Conservation (phyloP, 1,140 invertebrate species). For the Atta texana region DNA sequence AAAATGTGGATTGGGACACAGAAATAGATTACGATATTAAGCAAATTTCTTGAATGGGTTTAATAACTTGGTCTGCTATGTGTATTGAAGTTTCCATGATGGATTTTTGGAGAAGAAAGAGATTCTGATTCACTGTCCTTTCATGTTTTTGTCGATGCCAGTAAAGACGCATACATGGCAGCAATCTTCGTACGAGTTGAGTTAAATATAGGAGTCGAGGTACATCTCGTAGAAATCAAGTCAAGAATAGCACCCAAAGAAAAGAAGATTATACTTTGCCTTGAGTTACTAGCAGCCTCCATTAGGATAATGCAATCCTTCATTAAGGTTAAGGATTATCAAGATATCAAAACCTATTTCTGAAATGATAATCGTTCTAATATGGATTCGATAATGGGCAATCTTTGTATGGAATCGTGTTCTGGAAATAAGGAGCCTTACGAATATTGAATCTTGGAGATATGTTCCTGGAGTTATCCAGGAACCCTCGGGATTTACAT, state of each 20-base stretch:
- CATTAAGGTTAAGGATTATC: background rate
- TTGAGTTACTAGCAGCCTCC: background rate
- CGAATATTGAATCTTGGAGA: slow-evolving; percentile 42
- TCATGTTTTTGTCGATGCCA: background rate
- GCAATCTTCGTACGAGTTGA: background rate
- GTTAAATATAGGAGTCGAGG: accelerated
- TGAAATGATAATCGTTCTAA: slow-evolving; percentile 48
- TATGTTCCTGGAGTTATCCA: slow-evolving; percentile 64
- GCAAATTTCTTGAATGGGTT: background rate
- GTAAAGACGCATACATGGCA: background rate
- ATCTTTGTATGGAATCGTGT: slow-evolving; percentile 57
- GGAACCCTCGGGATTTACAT: slow-evolving; percentile 48
- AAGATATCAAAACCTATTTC: background rate
- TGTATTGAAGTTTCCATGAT: background rate
- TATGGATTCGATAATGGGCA: slow-evolving; percentile 54
- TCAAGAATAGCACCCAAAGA: background rate
- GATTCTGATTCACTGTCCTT: background rate
- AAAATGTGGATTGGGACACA: background rate
- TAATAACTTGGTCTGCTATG: background rate
- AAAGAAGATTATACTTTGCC: background rate
- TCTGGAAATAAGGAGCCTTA: slow-evolving; percentile 50
- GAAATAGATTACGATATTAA: background rate
- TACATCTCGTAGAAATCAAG: background rate
- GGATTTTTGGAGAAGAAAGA: background rate
- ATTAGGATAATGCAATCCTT: background rate